Conservation (phyloP, 2,113 vertebrate species). For the Phalacrocorax pelagicus region DNA sequence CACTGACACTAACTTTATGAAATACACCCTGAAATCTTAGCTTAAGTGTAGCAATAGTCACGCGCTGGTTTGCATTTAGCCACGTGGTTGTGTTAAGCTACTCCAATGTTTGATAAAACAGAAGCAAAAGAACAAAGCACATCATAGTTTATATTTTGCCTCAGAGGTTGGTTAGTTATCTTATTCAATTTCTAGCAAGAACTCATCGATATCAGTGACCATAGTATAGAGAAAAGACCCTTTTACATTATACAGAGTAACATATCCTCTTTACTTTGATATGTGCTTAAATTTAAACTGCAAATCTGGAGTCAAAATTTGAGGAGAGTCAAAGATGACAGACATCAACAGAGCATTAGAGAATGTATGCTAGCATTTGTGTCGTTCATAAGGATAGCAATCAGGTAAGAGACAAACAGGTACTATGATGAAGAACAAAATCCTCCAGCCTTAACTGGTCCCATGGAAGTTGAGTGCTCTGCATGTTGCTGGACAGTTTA, state of each 20-base stretch:
- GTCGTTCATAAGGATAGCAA: not conserved
- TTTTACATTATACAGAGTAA: not conserved
- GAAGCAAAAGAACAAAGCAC: not conserved
- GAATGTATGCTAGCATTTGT: not conserved
- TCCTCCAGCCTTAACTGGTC: not conserved
- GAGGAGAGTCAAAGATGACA: not conserved
- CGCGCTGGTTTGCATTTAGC: not conserved
- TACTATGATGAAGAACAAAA: not conserved
- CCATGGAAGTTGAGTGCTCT: not conserved
- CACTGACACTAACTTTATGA: not conserved
- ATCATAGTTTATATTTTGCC: not conserved
- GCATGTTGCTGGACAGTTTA: not conserved
- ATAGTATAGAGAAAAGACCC: not conserved
- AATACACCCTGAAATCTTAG: not conserved
- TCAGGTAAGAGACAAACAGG: not conserved
- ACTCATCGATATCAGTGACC: not conserved
- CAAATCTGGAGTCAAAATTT: not conserved
- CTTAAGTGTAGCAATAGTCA: not conserved
- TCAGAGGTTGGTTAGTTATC: not conserved
- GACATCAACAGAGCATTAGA: not conserved
- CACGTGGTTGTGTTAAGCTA: not conserved
- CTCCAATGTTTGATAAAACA: not conserved
- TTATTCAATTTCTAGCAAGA: not conserved
- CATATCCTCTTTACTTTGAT: not conserved
- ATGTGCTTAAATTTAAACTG: not conserved